Evolutionary conservation across 2,888 invertebrate genomes (phyloP).

Genomic region (Argyresthia albistria): DNA sequence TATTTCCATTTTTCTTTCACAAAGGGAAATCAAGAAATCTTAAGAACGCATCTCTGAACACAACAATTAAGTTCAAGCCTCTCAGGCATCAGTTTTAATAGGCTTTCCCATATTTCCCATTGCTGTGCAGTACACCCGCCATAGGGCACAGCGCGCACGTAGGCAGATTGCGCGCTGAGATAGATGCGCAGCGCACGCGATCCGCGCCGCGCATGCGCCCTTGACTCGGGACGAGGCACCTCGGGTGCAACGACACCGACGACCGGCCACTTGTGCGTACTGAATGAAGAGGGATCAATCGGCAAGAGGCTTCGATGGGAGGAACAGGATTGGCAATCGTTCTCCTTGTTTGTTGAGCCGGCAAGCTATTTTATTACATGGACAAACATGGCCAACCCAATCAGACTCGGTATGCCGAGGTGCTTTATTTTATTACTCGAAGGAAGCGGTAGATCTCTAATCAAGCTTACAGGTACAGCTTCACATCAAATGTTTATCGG

Average conservation of each 20-base stretch:
- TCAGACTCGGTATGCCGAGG: too few relatives aligned
- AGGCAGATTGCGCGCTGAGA: slow-evolving; percentile 20
- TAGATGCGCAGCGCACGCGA: slow-evolving; percentile 29
- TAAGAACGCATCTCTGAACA: background rate
- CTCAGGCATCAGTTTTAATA: background rate
- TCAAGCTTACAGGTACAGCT: too few relatives aligned
- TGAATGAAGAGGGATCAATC: background rate
- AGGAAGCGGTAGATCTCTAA: too few relatives aligned
- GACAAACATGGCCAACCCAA: too few relatives aligned
- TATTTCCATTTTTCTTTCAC: background rate
- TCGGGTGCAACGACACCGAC: slow-evolving; percentile 40
- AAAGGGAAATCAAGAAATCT: background rate
- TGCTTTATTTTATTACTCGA: too few relatives aligned
- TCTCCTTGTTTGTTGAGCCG: too few relatives aligned
- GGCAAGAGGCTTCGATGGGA: background rate
- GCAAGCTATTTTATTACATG: too few relatives aligned
- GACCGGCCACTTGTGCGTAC: background rate
- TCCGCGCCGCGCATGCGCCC: slow-evolving; percentile 29
- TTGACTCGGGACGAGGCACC: slow-evolving; percentile 43
- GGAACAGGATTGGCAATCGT: background rate
- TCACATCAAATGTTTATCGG: too few relatives aligned
- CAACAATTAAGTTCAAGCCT: background rate
- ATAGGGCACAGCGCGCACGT: slow-evolving; percentile 8
- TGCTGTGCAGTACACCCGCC: background rate
- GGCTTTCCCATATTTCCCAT: slow-evolving; percentile 9